Conservation (phyloP, 2,113 vertebrate species). For the Cheirogaleus medius region DNA sequence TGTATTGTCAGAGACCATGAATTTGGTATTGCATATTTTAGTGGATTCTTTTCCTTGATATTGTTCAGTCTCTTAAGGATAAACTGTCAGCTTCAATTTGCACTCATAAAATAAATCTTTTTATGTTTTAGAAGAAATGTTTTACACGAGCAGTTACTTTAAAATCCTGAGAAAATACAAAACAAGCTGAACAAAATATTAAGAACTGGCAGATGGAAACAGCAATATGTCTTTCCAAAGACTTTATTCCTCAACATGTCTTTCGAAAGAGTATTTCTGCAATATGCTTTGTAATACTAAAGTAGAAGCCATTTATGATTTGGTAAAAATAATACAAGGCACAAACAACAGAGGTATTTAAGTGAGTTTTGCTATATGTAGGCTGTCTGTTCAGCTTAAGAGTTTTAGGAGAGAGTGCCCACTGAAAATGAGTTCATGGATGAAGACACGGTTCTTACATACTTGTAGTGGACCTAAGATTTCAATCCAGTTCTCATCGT, state of each 20-base stretch:
- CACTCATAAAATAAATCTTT: conserved; percentile 33
- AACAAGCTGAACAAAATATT: conserved; percentile 18
- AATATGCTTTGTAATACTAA: conserved; percentile 42
- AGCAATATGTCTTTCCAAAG: conserved; percentile 51
- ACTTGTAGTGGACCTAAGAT: background rate
- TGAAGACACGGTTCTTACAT: background rate
- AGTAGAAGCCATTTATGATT: background rate
- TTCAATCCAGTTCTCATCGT: conserved; percentile 11
- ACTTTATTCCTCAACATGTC: conserved; percentile 25
- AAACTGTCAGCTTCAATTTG: background rate
- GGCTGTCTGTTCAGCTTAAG: background rate
- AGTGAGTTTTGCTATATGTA: background rate
- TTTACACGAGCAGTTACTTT: conserved; percentile 58
- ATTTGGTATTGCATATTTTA: background rate
- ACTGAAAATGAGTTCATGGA: background rate
- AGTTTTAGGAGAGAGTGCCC: background rate
- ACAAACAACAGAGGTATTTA: background rate
- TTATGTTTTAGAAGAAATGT: conserved; percentile 49
- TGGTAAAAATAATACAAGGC: background rate
- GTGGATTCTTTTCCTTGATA: conserved; percentile 15
- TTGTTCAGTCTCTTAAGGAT: conserved; percentile 19
- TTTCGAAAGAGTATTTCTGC: conserved; percentile 46
- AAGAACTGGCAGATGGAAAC: conserved; percentile 20
- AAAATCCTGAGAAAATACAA: conserved; percentile 46
- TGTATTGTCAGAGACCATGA: background rate